Base-by-base conservation (phyloP, 2,797 vertebrate genomes). In the Bovichtus variegatus region DNA sequence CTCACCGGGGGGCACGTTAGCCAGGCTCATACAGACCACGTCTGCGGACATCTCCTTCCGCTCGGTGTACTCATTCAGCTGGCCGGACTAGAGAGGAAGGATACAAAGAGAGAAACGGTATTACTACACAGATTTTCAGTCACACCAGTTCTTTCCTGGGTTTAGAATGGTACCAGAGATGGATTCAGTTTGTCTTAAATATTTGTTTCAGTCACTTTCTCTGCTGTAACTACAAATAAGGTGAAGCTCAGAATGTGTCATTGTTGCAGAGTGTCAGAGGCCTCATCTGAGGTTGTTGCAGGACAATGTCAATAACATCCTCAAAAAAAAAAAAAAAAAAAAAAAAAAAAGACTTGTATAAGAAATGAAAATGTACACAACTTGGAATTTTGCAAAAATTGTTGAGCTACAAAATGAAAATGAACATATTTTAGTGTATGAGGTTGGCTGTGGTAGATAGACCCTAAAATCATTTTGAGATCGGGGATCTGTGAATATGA, bases 41-140 rank as follows among this genome's bases (percentile, higher is more conserved):
- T 99, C 97, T 0, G 98, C 98, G 0, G 98, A 99, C 98, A 99
- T 99, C 92, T 99, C 98, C 83, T 99, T 99, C 60, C 98, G 94
- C 84, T 99, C 98, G 0, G 98, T 99, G 93, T 99, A 99, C 81
- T 99, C 98, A 1, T 99, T 99, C 85, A 99, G 92, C 90, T 99
- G 98, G 16, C 98, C 98, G 1, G 98, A 99, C 98, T 99, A 55
- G 0, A 77, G 18, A 53, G 16, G 1, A 65, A 2, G 25, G 15
- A 9, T 15, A 55, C 1, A 9, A 3, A 36, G 2, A 40, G 0
- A 62, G 5, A 23, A 40, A 27, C 7, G 21, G 12, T 3, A 23
- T 72, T 25, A 82, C 1, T 3, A 46, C 1, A 34, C 11, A 10
- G 6, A 29, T 5, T 41, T 40, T 57, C 34, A 10, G 21, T 59